Conservation (phyloP, 2,113 vertebrate species). For the Pygoscelis adeliae region DNA sequence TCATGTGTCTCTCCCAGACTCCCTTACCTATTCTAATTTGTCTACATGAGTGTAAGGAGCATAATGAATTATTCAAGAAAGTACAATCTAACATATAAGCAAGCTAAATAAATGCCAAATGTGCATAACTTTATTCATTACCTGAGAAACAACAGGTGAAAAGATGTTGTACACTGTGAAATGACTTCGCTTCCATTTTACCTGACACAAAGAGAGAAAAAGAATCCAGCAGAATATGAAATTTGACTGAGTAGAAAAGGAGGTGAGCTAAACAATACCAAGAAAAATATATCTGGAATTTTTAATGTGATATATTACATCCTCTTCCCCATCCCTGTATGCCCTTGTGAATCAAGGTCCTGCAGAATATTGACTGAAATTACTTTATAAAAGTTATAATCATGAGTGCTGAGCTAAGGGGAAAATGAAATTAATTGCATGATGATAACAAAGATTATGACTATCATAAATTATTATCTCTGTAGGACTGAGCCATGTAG, state of each 20-base stretch:
- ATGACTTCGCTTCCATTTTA: background rate
- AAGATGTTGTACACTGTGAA: background rate
- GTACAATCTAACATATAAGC: background rate
- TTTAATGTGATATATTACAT: background rate
- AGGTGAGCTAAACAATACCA: background rate
- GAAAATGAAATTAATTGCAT: background rate
- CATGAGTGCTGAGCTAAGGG: conserved; percentile 9
- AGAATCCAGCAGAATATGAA: background rate
- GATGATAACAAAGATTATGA: conserved; percentile 23
- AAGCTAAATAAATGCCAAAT: background rate
- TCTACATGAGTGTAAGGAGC: background rate
- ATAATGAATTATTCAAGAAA: background rate
- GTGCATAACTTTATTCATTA: background rate
- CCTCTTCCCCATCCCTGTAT: background rate
- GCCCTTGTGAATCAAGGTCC: background rate
- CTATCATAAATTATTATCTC: background rate
- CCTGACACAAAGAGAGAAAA: background rate
- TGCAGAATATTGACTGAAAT: conserved; percentile 17
- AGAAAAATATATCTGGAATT: background rate
- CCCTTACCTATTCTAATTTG: background rate
- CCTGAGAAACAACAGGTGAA: background rate
- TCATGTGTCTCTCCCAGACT: background rate
- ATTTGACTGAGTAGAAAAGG: background rate
- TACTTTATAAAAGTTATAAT: conserved; percentile 20
- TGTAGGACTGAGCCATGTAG: background rate